Conservation (phyloP, 2,888 invertebrate species). For the Ptilodon capucinus region DNA sequence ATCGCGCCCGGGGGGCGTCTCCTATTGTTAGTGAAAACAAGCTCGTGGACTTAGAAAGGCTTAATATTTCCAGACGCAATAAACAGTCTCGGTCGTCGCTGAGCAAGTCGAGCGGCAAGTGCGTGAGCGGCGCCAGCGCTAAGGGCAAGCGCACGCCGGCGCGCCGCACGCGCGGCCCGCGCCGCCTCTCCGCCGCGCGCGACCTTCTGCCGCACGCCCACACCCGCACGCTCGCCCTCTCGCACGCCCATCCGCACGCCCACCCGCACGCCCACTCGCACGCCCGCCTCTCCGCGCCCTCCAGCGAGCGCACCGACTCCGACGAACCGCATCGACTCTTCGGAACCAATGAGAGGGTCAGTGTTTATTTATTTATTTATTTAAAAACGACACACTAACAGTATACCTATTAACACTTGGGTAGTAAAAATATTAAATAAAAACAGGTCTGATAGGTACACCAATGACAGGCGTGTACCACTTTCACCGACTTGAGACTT, state of each 20-base stretch:
- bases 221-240: slow-evolving; percentile 14
- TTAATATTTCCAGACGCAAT: slow-evolving; percentile 46
- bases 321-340: slow-evolving; percentile 63
- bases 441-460: too few species aligned
- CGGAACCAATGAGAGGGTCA: slow-evolving; percentile 54
- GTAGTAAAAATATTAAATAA: too few species aligned
- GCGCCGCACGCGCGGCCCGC: slow-evolving; percentile 43
- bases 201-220: slow-evolving; percentile 22
- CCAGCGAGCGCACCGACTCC: slow-evolving; percentile 71
- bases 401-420: too few species aligned
- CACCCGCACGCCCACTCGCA: slow-evolving; percentile 10
- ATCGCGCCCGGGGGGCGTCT: too few species aligned
- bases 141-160: slow-evolving; percentile 44
- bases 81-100: slow-evolving; percentile 56
- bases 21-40: too few species aligned
- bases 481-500: too few species aligned
- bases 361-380: too few species aligned
- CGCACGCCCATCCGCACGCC: slow-evolving; percentile 9
- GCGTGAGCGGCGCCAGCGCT: slow-evolving; percentile 29
- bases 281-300: slow-evolving; percentile 61
- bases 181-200: slow-evolving; percentile 38
- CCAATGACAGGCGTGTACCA: too few species aligned
- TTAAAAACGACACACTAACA: too few species aligned
- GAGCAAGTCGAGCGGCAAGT: slow-evolving; percentile 44
- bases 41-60: too few species aligned